Evolutionary conservation across 2,888 invertebrate species (phyloP).

Genomic region (Drosophila neutralis): DNA sequence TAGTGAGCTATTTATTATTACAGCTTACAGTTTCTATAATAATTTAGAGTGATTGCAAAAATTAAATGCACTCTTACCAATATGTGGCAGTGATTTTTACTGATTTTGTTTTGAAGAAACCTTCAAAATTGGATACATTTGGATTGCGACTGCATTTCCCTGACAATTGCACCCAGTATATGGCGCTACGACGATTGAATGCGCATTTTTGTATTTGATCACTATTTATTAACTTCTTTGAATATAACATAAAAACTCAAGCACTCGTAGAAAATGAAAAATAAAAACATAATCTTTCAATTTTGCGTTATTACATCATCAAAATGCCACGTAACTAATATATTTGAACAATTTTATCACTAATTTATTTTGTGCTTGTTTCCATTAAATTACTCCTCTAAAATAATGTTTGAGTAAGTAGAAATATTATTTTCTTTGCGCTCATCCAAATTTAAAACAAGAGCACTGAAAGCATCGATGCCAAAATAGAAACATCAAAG

Average conservation of each 20-base stretch:
- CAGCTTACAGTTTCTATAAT: constrained; percentile 32
- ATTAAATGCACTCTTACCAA: constrained; percentile 66
- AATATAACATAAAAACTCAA: neutral
- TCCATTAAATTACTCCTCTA: neutral
- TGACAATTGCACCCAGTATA: neutral
- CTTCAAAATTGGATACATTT: constrained; percentile 32
- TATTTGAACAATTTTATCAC: neutral
- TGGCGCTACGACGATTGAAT: neutral
- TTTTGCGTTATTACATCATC: neutral
- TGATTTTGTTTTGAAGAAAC: constrained; percentile 13
- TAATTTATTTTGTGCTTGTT: neutral
- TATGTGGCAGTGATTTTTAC: constrained; percentile 62
- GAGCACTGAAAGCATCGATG: neutral
- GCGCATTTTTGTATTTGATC: neutral
- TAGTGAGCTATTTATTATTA: constrained; percentile 37
- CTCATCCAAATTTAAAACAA: neutral
- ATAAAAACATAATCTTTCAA: neutral
- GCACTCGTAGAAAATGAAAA: neutral
- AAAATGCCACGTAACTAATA: neutral
- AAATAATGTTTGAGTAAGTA: neutral
- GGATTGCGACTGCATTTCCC: constrained; percentile 2
- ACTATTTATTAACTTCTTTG: neutral
- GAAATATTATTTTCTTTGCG: neutral
- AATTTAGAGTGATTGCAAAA: constrained; percentile 11
- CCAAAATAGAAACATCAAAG: neutral